A percentile compares a stretch with the other conserved stretches of the same genome.
phyloP scores from a whole-genome alignment of 2,113 vertebrate genomes.

The Sitta europaea region DNA sequence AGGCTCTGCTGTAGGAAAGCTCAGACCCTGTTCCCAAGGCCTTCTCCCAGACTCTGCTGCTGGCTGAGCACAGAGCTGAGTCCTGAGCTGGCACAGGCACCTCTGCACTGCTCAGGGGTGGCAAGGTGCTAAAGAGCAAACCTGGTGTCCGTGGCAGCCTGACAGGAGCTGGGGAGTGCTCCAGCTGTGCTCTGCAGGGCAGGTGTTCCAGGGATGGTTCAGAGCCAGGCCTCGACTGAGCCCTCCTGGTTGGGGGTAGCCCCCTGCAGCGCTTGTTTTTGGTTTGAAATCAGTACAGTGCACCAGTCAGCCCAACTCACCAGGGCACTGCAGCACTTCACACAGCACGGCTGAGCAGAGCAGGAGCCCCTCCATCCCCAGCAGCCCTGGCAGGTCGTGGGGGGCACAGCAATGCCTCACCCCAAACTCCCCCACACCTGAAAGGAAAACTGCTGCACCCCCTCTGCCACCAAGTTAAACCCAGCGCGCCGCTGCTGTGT shows the following conservation, averaged over 20 bases:
- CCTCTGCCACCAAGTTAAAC: not conserved
- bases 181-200: not conserved
- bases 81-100: not conserved
- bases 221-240: not conserved
- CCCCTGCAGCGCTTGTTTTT: not conserved
- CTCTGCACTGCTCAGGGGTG: fast-evolving
- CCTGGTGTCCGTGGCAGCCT: not conserved
- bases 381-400: fast-evolving
- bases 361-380: not conserved
- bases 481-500: not conserved
- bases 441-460: not conserved
- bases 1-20: not conserved
- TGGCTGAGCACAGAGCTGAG: not conserved
- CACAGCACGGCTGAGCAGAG: fast-evolving
- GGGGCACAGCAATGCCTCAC: not conserved
- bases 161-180: not conserved
- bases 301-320: not conserved
- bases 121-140: not conserved
- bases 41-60: not conserved
- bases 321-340: not conserved
- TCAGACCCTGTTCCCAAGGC: not conserved
- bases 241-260: not conserved
- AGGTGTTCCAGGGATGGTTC: not conserved
- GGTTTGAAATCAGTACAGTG: not conserved
- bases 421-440: not conserved